A percentile compares a stretch with the other conserved stretches of the same genome.
Conservation (phyloP, 2,888 invertebrate genomes). For the Ophion costatus region DNA sequence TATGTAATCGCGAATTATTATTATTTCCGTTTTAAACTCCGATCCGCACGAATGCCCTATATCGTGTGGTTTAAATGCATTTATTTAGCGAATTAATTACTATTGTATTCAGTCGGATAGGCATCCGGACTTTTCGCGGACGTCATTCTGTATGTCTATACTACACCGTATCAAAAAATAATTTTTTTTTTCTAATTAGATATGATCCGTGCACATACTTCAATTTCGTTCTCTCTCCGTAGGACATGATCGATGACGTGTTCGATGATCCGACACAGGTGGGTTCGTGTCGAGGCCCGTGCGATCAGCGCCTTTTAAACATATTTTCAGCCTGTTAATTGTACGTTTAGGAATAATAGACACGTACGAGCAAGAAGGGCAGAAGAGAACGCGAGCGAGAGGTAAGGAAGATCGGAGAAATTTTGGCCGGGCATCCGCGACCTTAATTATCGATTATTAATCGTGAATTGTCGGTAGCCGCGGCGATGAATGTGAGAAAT, state of each 20-base stretch:
- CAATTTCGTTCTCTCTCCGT: not conserved
- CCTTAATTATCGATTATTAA: constrained; percentile 11
- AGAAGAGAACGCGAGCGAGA: not conserved
- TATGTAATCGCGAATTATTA: too few species aligned
- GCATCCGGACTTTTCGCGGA: too few species aligned
- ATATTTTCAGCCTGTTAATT: not conserved
- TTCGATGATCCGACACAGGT: not conserved
- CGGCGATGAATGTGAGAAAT: not conserved
- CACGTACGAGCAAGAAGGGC: not conserved
- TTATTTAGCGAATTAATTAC: too few species aligned
- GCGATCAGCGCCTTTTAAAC: not conserved
- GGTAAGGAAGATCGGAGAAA: not conserved
- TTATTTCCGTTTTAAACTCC: too few species aligned
- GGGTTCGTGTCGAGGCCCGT: not conserved
- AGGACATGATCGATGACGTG: not conserved
- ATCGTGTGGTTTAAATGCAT: too few species aligned
- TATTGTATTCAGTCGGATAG: too few species aligned
- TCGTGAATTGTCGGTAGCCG: not conserved
- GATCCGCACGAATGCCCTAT: too few species aligned
- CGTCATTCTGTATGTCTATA: too few species aligned
- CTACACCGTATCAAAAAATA: not conserved
- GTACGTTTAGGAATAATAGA: not conserved
- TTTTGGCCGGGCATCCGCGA: not conserved
- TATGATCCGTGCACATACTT: too few species aligned
- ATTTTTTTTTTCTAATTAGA: too few species aligned